Percentiles rank a stretch among this genome's conserved stretches.
These are phyloP conservation scores for Hesperia comma DNA, from an alignment of 2,888 invertebrate genomes.

Conservation along the genomic window DNA sequence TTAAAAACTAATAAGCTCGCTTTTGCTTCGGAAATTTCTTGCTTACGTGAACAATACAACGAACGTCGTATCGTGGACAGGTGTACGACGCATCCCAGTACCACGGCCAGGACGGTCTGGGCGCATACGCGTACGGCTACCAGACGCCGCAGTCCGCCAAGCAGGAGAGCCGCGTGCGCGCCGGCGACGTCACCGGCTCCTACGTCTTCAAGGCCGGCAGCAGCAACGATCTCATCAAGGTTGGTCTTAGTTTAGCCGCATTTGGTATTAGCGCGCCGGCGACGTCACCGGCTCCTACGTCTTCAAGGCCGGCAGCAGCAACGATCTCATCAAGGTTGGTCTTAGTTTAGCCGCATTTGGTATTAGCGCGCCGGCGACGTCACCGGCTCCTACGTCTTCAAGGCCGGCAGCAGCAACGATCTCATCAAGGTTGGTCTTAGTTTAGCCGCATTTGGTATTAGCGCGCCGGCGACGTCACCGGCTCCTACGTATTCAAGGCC, in stretches of 20 bases:
- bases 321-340: constrained; percentile 84
- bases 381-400: constrained; percentile 88
- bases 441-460: background rate
- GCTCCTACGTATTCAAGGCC: constrained; percentile 88
- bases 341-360: background rate
- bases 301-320: constrained; percentile 81
- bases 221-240: constrained; percentile 84
- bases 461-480: constrained; percentile 86
- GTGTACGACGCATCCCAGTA: constrained; percentile 88
- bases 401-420: constrained; percentile 77
- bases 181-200: constrained; percentile 88
- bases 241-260: constrained; percentile 46
- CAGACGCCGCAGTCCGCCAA: constrained; percentile 89
- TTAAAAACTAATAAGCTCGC: too few relatives aligned
- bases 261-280: constrained; percentile 81
- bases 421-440: constrained; percentile 81
- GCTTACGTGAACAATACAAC: too few relatives aligned
- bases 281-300: constrained; percentile 89
- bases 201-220: constrained; percentile 86
- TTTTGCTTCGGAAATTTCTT: too few relatives aligned
- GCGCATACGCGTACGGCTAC: constrained; percentile 89
- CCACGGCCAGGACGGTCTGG: constrained; percentile 88
- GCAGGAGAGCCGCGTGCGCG: constrained; percentile 87
- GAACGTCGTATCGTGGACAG: constrained; percentile 52
- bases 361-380: constrained; percentile 87